Evolutionary conservation across 2,888 invertebrate genomes (phyloP).

Genomic region (Tetrapedia diversipes): DNA sequence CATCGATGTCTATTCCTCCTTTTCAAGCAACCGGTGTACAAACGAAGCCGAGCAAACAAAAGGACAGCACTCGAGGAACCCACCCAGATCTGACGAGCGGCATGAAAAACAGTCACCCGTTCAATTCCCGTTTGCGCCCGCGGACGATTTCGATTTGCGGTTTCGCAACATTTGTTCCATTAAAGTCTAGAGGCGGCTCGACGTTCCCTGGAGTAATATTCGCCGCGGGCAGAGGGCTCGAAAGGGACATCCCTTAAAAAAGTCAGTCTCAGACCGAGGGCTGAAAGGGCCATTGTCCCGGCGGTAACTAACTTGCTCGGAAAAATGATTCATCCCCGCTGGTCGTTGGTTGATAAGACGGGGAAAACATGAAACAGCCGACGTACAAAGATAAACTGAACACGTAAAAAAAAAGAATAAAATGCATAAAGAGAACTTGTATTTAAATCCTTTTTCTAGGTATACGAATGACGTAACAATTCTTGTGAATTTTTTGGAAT

Average conservation of each 20-base stretch:
- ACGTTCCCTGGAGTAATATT: constrained; percentile 69
- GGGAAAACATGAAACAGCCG: constrained; percentile 15
- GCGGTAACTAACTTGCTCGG: constrained; percentile 36
- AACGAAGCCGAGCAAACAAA: constrained; percentile 15
- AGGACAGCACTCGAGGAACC: constrained; percentile 2
- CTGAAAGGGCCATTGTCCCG: constrained; percentile 41
- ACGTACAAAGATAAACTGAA: background rate
- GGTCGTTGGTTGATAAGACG: constrained; percentile 14
- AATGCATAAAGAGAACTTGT: no score
- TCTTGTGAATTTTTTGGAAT: no score
- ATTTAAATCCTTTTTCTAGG: no score
- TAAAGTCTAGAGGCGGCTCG: constrained; percentile 70
- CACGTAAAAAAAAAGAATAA: background rate
- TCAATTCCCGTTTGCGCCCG: constrained; percentile 24
- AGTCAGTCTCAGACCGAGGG: constrained; percentile 64
- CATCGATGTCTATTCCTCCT: background rate
- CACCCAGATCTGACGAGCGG: constrained; percentile 1
- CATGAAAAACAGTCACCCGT: constrained; percentile 18
- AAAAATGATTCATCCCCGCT: constrained; percentile 57
- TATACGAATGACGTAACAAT: no score
- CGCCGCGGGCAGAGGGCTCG: constrained; percentile 59
- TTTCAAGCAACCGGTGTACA: background rate
- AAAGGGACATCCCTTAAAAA: constrained; percentile 70
- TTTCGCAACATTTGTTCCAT: constrained; percentile 78
- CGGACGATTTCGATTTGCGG: constrained; percentile 51